phyloP scores from a whole-genome alignment of 2,888 invertebrate species.

The Alviniconcha strummeri region DNA sequence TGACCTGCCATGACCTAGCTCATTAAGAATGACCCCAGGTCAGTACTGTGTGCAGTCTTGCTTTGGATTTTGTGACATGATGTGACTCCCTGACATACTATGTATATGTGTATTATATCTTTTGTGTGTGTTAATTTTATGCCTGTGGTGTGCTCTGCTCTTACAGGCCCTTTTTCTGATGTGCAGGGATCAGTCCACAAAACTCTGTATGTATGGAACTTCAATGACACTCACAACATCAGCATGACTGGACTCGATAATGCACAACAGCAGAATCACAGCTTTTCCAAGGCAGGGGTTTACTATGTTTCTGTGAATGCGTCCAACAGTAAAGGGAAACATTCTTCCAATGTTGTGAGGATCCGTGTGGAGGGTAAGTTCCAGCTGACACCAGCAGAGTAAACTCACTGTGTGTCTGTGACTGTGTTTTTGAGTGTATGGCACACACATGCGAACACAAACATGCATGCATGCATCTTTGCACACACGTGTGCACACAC shows the following conservation, averaged over 20 bases:
- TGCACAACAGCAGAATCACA: constrained; percentile 44
- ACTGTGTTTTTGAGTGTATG: neutral
- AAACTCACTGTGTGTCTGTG: neutral
- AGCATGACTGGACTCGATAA: constrained; percentile 43
- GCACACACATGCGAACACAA: neutral
- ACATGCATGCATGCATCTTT: neutral
- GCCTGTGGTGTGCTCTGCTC: too few species aligned
- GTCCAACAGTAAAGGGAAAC: constrained; percentile 50
- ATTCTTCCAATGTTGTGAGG: constrained; percentile 36
- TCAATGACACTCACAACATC: neutral
- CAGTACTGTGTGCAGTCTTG: too few species aligned
- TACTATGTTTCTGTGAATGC: constrained; percentile 56
- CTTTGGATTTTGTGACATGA: too few species aligned
- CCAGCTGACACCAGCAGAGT: neutral
- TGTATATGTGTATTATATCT: too few species aligned
- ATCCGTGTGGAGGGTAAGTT: constrained; percentile 46
- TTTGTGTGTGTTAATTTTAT: too few species aligned
- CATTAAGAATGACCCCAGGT: too few species aligned
- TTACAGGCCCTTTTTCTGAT: too few species aligned
- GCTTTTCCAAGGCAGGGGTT: constrained; percentile 49
- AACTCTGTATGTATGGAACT: neutral
- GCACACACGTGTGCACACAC: neutral
- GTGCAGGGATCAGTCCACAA: neutral
- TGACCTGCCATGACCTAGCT: too few species aligned
- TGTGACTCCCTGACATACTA: too few species aligned